Percentiles rank a stretch among this genome's conserved stretches.
These are phyloP conservation scores for Nomada hirtipes DNA, from an alignment of 2,888 invertebrate genomes.

Conservation along the genomic window DNA sequence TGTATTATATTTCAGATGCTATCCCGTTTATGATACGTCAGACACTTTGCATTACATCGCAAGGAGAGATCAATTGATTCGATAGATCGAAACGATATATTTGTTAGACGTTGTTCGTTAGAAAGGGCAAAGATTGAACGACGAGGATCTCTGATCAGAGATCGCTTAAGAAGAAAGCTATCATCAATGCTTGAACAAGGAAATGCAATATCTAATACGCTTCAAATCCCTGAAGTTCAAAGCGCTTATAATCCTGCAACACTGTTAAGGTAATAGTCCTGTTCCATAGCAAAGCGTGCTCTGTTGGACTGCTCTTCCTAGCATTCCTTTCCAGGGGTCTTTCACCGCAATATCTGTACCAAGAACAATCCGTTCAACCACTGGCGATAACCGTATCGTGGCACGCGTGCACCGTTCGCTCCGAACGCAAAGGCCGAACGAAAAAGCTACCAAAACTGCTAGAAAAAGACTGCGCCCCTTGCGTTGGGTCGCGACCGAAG, in stretches of 20 bases:
- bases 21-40: too few relatives aligned
- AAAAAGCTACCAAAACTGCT: too few relatives aligned
- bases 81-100: too few relatives aligned
- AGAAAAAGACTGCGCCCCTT: too few relatives aligned
- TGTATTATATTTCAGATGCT: too few relatives aligned
- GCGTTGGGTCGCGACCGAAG: too few relatives aligned
- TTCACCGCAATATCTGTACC: not conserved
- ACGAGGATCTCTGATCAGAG: constrained; percentile 1
- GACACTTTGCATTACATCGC: too few relatives aligned
- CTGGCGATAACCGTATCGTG: too few relatives aligned
- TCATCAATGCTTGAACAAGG: constrained; percentile 10
- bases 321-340: not conserved
- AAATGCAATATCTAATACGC: not conserved
- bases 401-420: too few relatives aligned
- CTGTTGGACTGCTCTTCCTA: not conserved
- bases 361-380: not conserved
- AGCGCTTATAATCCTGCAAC: not conserved
- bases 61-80: too few relatives aligned
- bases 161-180: constrained; percentile 17
- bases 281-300: not conserved
- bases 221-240: constrained; percentile 3
- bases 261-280: constrained; percentile 2
- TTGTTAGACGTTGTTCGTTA: not conserved
- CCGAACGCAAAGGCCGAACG: too few relatives aligned
- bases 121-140: not conserved